Base-by-base conservation (phyloP, 1,140 invertebrate species). In the Aporrectodea caliginosa region DNA sequence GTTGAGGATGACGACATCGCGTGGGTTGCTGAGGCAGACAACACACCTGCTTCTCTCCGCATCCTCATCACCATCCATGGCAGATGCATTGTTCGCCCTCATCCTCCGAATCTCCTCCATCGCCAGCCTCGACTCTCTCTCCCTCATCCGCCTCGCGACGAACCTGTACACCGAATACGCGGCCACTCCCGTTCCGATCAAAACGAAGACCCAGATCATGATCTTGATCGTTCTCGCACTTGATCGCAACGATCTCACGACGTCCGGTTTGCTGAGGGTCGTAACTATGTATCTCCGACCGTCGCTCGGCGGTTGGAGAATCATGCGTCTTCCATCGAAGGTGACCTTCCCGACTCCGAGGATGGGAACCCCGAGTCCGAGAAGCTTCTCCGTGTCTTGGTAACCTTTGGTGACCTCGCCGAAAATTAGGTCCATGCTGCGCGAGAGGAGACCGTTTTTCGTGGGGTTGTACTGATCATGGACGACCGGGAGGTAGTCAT, bases 351-450 rank as follows among this genome's bases (percentile, higher is more conserved):
- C 89, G 12, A 89, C 81, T 2, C 84, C 89, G 1, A 88, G 80
- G 16, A 89, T 31, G 6, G 78, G 78, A 14, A 85, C 85, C 14
- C 86, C 86, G 32, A 85, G 83, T 2, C 82, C 35, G 30, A 89
- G 78, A 84, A 89, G 87, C 71, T 83, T 79, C 79, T 89, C 89
- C 33, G 83, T 84, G 76, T 88, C 85, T 34, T 88, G 87, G 58
- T 85, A 82, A 1, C 88, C 88, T 76, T 85, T 86, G 2, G 78
- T 80, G 0, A 87, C 82, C 22, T 88, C 86, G 2, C 87, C 87
- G 74, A 84, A 84, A 2, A 87, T 73, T 30, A 84, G 81, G 69
- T 88, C 86, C 14, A 87, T 69, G 16, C 84, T 81, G 16, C 80
- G 76, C n/a, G 83, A 78, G 0, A 87, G 2, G 1, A 82, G 68